These are phyloP conservation scores for Sphenopsis melanotis DNA, from an alignment of 2,797 vertebrate genomes.

Conservation along the genomic window DNA sequence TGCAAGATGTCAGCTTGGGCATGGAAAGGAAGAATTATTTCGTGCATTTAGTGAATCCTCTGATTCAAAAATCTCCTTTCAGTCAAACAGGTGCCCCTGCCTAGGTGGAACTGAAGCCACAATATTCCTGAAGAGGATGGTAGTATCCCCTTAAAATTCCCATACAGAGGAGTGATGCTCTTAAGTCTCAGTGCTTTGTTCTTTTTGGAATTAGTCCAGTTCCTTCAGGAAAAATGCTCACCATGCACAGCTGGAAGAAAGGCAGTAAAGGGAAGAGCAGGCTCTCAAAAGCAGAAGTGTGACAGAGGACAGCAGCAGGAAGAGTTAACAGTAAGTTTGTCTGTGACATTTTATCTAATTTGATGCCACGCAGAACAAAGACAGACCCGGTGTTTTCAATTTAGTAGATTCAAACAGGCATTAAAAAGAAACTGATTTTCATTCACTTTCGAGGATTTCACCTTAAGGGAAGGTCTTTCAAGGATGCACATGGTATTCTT, in stretches of 20 bases:
- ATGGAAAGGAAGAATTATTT: not conserved
- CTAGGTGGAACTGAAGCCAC: not conserved
- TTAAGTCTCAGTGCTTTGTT: not conserved
- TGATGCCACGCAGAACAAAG: not conserved
- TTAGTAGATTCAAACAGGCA: not conserved
- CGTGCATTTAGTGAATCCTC: not conserved
- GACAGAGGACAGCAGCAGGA: not conserved
- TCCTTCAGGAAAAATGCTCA: not conserved
- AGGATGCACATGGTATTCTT: not conserved
- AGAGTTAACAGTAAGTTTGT: not conserved
- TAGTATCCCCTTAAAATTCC: not conserved
- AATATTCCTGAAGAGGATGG: not conserved
- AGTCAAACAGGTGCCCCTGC: not conserved
- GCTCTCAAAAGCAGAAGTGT: not conserved
- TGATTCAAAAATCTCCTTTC: not conserved
- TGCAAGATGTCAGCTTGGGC: not conserved
- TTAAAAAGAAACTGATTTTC: not conserved
- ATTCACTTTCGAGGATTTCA: not conserved
- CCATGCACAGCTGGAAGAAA: not conserved
- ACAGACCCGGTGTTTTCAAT: not conserved
- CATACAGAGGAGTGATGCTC: not conserved
- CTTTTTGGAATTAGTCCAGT: not conserved
- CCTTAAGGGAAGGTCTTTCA: slow-evolving; percentile 8
- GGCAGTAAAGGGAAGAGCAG: not conserved
- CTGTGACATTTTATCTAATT: not conserved